Conservation (phyloP, 2,113 vertebrate genomes). For the Xenus cinereus region DNA sequence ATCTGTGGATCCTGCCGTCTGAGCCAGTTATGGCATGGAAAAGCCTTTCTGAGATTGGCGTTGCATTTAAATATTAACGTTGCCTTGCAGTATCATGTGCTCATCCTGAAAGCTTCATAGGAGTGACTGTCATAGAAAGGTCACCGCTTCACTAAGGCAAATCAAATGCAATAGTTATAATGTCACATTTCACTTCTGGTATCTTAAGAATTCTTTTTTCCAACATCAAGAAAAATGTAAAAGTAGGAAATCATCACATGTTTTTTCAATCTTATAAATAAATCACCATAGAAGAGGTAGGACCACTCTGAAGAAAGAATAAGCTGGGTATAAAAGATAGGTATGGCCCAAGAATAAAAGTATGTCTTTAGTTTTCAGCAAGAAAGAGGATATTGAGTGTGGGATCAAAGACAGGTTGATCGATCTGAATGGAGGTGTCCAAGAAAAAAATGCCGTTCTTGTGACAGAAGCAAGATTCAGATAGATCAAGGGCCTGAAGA, state of each 20-base stretch:
- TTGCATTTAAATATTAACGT: conserved; percentile 28
- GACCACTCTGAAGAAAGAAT: background rate
- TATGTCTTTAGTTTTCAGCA: background rate
- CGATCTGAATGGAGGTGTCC: background rate
- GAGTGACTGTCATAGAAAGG: background rate
- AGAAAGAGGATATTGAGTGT: background rate
- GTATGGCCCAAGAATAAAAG: background rate
- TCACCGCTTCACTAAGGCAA: background rate
- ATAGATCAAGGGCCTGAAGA: background rate
- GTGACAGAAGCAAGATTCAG: background rate
- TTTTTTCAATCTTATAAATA: background rate
- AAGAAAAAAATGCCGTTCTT: background rate
- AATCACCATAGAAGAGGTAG: background rate
- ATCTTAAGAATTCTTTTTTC: background rate
- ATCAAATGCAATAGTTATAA: background rate
- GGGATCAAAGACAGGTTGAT: background rate
- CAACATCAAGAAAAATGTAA: background rate
- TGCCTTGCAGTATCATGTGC: background rate
- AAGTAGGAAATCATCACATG: background rate
- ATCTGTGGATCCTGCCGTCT: conserved; percentile 41
- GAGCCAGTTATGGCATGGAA: conserved; percentile 21
- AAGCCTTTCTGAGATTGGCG: conserved; percentile 13
- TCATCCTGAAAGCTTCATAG: background rate
- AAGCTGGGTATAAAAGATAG: background rate
- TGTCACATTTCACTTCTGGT: background rate